These are phyloP conservation scores for Rhombomys opimus DNA, from an alignment of 2,113 vertebrate species.

Conservation along the genomic window DNA sequence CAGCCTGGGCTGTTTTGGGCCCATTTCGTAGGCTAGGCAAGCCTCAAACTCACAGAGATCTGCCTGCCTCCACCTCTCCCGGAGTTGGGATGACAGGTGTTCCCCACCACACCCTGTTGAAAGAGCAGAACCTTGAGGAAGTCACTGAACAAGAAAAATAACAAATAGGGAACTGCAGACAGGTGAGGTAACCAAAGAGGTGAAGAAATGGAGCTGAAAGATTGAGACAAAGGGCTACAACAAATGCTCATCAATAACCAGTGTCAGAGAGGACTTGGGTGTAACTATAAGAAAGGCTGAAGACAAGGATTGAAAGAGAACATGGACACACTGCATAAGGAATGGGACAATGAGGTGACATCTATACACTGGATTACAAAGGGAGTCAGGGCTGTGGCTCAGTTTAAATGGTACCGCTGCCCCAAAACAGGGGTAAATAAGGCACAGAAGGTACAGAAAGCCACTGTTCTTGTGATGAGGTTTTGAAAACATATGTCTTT, in stretches of 20 bases:
- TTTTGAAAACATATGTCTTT: background rate
- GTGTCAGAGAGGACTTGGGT: background rate
- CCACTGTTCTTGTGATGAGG: background rate
- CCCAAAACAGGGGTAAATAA: background rate
- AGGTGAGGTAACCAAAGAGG: slow-evolving; percentile 33
- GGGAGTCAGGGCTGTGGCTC: background rate
- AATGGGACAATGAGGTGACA: background rate
- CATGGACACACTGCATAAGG: background rate
- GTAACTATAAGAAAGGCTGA: background rate
- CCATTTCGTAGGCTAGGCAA: no score
- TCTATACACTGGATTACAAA: no score
- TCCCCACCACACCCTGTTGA: background rate
- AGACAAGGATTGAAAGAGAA: background rate
- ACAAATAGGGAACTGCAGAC: background rate
- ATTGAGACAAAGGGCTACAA: background rate
- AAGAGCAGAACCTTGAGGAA: background rate
- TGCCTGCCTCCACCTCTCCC: no score
- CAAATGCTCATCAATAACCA: background rate
- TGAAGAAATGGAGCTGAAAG: background rate
- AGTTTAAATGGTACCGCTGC: background rate
- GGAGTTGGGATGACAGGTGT: no score
- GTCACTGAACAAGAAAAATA: background rate
- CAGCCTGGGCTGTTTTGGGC: no score
- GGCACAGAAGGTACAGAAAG: background rate
- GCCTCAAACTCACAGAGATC: no score